These are phyloP conservation scores for Phocoena sinus DNA, from an alignment of 2,113 vertebrate species.

Conservation along the genomic window DNA sequence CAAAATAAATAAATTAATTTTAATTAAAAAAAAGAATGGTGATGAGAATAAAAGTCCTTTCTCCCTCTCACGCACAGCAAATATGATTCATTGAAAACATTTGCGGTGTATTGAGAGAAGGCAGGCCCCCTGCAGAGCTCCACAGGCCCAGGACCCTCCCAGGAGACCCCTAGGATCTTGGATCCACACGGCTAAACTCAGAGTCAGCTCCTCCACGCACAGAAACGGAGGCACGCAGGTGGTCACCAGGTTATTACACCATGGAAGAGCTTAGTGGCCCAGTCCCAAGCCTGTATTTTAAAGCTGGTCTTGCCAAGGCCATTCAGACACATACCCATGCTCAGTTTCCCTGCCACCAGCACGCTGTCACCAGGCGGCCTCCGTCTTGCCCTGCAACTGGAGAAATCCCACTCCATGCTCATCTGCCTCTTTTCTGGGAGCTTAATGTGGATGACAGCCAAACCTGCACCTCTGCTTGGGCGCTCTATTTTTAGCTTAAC, in stretches of 20 bases:
- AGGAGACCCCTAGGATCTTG: neutral
- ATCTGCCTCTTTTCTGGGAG: neutral
- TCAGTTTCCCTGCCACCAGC: neutral
- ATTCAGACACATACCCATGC: neutral
- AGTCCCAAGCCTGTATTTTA: neutral
- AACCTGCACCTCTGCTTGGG: neutral
- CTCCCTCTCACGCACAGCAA: neutral
- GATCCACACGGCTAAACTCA: neutral
- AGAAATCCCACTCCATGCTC: neutral
- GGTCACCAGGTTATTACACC: neutral
- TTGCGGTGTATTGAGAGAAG: neutral
- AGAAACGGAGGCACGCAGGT: neutral
- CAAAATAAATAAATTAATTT: no score
- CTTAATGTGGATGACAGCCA: neutral
- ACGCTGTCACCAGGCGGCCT: neutral
- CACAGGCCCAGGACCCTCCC: no score
- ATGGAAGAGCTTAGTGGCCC: neutral
- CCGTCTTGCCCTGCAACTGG: no score
- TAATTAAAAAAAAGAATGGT: no score
- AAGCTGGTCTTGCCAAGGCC: neutral
- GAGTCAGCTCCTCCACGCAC: neutral
- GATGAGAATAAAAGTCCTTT: no score
- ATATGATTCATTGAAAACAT: neutral
- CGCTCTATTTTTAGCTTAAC: neutral
- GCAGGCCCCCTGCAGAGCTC: neutral